phyloP scores from a whole-genome alignment of 1,140 invertebrate genomes.

The Zaprionus gabonicus region DNA sequence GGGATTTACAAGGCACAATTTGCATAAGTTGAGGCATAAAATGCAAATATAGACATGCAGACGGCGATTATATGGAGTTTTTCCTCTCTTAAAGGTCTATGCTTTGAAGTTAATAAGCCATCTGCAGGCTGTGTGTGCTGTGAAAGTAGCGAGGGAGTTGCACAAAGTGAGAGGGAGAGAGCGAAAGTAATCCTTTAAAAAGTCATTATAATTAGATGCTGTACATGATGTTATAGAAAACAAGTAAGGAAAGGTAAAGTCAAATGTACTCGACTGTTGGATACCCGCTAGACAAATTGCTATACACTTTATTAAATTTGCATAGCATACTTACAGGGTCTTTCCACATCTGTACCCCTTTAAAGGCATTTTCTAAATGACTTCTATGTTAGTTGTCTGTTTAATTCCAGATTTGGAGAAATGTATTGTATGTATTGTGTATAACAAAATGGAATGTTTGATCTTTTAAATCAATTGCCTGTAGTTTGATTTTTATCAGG shows the following conservation, averaged over 20 bases:
- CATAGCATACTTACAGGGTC: too few species aligned
- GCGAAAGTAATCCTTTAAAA: not conserved
- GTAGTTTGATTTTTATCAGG: too few species aligned
- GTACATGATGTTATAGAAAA: not conserved
- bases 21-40: constrained; percentile 25
- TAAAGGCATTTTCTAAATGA: too few species aligned
- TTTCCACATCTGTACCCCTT: rapidly evolving
- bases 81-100: not conserved
- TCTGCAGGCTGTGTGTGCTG: not conserved
- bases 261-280: too few species aligned
- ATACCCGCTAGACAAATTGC: too few species aligned
- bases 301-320: too few species aligned
- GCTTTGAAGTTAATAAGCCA: not conserved
- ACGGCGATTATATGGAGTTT: not conserved
- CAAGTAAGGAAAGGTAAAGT: too few species aligned
- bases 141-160: not conserved
- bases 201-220: not conserved
- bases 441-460: too few species aligned
- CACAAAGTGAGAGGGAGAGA: not conserved
- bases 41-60: constrained; percentile 3
- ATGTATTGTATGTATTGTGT: too few species aligned
- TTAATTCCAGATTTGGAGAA: too few species aligned
- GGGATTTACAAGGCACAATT: constrained; percentile 31
- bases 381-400: too few species aligned
- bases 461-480: too few species aligned